Evolutionary conservation across 37 sponge, comb jelly and placozoan species (phyloP).

Genomic region (Ephydatia muelleri): DNA sequence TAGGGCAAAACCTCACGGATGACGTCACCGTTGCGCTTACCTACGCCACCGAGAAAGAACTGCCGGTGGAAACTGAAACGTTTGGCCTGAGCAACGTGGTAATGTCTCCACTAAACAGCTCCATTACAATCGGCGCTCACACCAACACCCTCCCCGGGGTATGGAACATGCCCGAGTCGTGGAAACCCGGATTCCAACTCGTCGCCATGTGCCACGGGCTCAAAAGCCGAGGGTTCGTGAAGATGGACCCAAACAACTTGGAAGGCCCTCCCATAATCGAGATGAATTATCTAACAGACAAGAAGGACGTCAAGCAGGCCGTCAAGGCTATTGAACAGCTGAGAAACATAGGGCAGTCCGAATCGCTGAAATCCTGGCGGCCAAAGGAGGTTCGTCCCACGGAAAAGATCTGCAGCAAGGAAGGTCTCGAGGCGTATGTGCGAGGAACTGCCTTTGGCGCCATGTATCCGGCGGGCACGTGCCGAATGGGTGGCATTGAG

Average conservation of each 20-base stretch:
- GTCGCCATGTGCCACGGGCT: not conserved
- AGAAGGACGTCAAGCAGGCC: not conserved
- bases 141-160: not conserved
- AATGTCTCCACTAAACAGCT: not conserved
- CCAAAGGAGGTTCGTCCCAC: not conserved
- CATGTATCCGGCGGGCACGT: not conserved
- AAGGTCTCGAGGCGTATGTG: not conserved
- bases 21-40: not conserved
- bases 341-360: not conserved
- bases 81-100: not conserved
- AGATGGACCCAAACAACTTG: not conserved
- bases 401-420: not conserved
- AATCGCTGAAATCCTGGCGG: not conserved
- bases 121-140: not conserved
- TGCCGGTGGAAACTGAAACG: not conserved
- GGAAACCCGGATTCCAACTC: not conserved
- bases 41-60: not conserved
- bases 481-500: not conserved
- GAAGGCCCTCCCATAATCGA: not conserved
- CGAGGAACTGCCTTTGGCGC: not conserved
- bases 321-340: not conserved
- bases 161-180: not conserved
- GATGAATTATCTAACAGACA: not conserved
- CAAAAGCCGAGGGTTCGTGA: not conserved
- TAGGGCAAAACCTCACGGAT: not conserved